These are phyloP conservation scores for Arizona elegans DNA, from an alignment of 2,113 vertebrate species.

Conservation along the genomic window DNA sequence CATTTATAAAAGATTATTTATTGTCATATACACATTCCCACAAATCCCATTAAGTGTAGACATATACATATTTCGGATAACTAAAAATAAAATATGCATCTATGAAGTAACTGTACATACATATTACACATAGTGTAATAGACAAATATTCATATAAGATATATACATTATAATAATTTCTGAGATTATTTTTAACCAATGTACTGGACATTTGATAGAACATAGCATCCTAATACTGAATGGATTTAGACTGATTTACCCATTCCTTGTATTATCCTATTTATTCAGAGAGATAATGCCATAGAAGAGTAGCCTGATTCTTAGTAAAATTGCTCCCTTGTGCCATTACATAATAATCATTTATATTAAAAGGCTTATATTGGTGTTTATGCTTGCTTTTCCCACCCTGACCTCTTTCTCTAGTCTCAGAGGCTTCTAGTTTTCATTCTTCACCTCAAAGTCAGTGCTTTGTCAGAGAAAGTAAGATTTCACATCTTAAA, in stretches of 20 bases:
- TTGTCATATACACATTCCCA: background rate
- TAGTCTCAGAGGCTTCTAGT: constrained; percentile 1
- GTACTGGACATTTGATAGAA: background rate
- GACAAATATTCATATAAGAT: background rate
- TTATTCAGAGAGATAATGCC: background rate
- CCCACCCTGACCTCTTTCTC: background rate
- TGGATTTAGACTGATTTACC: background rate
- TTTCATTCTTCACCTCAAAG: constrained; percentile 22
- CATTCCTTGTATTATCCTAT: background rate
- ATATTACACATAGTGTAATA: background rate
- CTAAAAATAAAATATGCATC: background rate
- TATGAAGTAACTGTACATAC: background rate
- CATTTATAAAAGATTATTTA: background rate
- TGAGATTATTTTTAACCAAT: background rate
- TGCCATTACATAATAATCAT: background rate
- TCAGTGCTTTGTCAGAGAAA: constrained; percentile 8
- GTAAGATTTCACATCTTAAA: constrained; percentile 54
- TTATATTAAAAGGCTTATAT: background rate
- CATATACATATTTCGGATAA: background rate
- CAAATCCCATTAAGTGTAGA: background rate
- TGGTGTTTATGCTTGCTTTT: constrained; percentile 26
- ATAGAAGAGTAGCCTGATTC: background rate
- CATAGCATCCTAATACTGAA: background rate
- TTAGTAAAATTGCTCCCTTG: background rate
- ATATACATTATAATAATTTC: background rate